Percentiles rank a stretch among this genome's conserved stretches.
These are phyloP conservation scores for Meghimatium bilineatum DNA, from an alignment of 2,888 invertebrate genomes.

Conservation along the genomic window DNA sequence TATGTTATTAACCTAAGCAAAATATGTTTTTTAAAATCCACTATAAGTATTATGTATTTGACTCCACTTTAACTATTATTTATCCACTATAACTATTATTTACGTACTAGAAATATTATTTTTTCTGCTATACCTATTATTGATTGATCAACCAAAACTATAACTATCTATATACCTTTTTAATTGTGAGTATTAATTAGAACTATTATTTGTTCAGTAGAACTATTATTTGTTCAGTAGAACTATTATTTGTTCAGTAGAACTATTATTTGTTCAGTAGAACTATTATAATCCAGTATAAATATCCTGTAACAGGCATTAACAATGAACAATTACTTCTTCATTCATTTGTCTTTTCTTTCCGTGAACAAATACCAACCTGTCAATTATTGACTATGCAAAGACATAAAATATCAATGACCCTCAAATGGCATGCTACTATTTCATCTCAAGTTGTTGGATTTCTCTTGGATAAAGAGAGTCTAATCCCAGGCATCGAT, in stretches of 20 bases:
- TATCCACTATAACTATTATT: neutral
- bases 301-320: neutral
- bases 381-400: neutral
- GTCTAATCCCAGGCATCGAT: neutral
- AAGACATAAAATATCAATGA: neutral
- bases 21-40: too few species aligned
- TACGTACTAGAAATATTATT: neutral
- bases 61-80: neutral
- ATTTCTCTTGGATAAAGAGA: too few species aligned
- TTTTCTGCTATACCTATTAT: neutral
- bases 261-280: neutral
- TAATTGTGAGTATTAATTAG: neutral
- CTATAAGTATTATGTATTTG: neutral
- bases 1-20: too few species aligned
- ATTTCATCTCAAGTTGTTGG: neutral
- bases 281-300: neutral
- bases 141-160: neutral
- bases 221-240: neutral
- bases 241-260: neutral
- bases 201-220: neutral
- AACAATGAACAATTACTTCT: neutral
- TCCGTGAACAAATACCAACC: neutral
- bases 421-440: neutral
- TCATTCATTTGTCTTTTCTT: neutral
- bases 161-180: neutral